These are phyloP conservation scores for Sarcophilus harrisii DNA, from an alignment of 2,797 vertebrate genomes.

Conservation along the genomic window DNA sequence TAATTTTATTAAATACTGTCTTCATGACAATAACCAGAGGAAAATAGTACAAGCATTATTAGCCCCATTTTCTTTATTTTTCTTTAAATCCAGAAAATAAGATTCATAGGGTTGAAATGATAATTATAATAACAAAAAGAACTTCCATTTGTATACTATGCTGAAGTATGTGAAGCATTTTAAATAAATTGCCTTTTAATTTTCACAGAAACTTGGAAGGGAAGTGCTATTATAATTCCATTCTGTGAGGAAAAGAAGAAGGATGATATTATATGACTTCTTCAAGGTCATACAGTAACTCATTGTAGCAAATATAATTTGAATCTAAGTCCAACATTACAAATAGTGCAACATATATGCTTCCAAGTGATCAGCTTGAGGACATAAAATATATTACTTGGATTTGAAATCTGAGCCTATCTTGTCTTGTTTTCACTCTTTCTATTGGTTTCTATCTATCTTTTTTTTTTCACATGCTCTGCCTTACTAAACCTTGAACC, in stretches of 20 bases:
- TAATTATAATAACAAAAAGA: background rate
- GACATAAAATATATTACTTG: too few species aligned
- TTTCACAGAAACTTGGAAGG: background rate
- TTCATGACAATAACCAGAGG: background rate
- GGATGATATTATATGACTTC: background rate
- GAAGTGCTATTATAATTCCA: background rate
- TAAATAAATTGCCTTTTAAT: background rate
- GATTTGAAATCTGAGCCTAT: too few species aligned
- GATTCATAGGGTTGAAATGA: background rate
- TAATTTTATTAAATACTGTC: background rate
- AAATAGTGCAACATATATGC: too few species aligned
- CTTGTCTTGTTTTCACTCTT: too few species aligned
- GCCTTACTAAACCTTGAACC: too few species aligned
- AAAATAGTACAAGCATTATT: background rate
- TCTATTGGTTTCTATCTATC: too few species aligned
- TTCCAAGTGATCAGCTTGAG: too few species aligned
- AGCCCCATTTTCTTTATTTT: background rate
- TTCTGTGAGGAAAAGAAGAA: background rate
- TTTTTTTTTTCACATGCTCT: too few species aligned
- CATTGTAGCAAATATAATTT: background rate
- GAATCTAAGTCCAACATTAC: background rate
- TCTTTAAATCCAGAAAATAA: background rate
- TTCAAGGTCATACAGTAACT: background rate
- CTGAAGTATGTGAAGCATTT: background rate
- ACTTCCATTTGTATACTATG: background rate